These are phyloP conservation scores for Bradypodion ventrale DNA, from an alignment of 2,797 vertebrate species.

Conservation along the genomic window DNA sequence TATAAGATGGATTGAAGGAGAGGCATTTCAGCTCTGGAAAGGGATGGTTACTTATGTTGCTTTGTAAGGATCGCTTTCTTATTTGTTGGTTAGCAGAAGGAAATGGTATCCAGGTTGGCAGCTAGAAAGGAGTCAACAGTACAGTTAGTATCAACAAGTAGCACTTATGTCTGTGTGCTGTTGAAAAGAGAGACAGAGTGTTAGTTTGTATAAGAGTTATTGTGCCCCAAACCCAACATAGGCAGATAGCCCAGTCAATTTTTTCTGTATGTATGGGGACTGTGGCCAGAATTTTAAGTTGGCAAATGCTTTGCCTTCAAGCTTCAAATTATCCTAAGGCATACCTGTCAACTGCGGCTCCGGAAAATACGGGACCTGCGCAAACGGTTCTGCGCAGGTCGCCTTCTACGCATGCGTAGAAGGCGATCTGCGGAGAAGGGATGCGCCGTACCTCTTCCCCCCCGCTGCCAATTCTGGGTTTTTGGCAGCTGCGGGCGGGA, in stretches of 20 bases:
- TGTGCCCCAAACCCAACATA: background rate
- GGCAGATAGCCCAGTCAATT: background rate
- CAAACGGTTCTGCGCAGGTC: no score
- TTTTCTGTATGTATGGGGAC: background rate
- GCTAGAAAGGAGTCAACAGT: background rate
- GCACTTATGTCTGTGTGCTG: background rate
- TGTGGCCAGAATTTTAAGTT: background rate
- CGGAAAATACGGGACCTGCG: no score
- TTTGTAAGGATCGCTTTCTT: background rate
- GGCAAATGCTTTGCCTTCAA: background rate
- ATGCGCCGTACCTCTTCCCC: no score
- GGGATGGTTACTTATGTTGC: background rate
- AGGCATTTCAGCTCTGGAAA: background rate
- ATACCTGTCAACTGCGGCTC: no score
- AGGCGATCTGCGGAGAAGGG: no score
- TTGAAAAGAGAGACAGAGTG: background rate
- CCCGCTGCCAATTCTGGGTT: no score
- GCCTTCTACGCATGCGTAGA: no score
- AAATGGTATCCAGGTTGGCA: accelerated
- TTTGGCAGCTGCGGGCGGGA: no score
- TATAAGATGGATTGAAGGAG: background rate
- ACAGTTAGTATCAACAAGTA: slow-evolving; percentile 14
- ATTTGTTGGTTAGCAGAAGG: background rate
- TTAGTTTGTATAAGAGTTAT: background rate
- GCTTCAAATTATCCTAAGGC: background rate